Conservation (phyloP, 2,888 invertebrate species). For the Adelognathus sp. region DNA sequence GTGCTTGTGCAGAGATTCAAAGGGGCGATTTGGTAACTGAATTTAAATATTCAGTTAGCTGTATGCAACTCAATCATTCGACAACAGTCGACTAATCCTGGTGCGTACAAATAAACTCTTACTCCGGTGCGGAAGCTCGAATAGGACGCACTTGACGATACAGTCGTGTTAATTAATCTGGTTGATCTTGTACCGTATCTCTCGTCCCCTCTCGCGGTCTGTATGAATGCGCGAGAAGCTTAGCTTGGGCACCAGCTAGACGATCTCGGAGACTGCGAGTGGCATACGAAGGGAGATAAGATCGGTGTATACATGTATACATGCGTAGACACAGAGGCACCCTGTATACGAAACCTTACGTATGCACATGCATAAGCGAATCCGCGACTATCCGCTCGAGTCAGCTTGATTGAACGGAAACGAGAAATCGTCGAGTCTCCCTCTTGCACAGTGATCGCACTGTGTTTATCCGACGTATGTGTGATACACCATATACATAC, state of each 20-base stretch:
- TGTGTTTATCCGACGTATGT: slow-evolving; percentile 44
- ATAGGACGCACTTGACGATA: background rate
- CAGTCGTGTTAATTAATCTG: slow-evolving; percentile 51
- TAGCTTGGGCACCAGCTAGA: slow-evolving; percentile 7
- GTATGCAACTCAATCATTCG: too few relatives aligned
- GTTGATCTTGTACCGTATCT: slow-evolving; percentile 13
- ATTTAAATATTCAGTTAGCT: too few relatives aligned
- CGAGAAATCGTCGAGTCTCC: slow-evolving; percentile 59
- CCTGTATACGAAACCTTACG: slow-evolving; percentile 25
- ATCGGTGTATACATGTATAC: slow-evolving; percentile 37
- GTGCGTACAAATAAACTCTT: too few relatives aligned
- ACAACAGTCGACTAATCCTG: too few relatives aligned
- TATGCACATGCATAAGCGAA: slow-evolving; percentile 58
- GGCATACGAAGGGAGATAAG: slow-evolving; percentile 48
- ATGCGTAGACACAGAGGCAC: slow-evolving; percentile 4
- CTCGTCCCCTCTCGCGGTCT: too few relatives aligned
- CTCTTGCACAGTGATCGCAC: slow-evolving; percentile 53
- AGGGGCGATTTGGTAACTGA: too few relatives aligned
- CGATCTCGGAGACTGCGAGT: slow-evolving; percentile 39
- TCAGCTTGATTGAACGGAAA: slow-evolving; percentile 60
- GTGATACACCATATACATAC: background rate
- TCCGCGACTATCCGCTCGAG: slow-evolving; percentile 48
- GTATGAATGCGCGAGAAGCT: slow-evolving; percentile 17
- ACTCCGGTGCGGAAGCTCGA: too few relatives aligned
- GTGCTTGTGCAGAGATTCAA: too few relatives aligned